Percentiles rank a stretch among this genome's conserved stretches.
Evolutionary conservation across 2,113 vertebrate species (phyloP).

Genomic region (Fregetta grallaria): DNA sequence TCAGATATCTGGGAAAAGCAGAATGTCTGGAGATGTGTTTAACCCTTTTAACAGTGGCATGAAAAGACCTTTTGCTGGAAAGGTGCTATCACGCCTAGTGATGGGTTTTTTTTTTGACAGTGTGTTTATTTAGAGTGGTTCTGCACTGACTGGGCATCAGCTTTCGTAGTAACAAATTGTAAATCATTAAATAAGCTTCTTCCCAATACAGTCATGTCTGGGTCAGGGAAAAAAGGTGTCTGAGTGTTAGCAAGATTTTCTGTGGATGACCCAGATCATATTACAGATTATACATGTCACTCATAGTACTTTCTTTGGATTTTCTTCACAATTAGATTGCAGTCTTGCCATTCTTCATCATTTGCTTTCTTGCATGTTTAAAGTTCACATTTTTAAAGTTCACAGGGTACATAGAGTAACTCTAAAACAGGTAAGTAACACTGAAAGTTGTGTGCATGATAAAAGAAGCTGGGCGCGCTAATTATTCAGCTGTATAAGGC

Average conservation of each 20-base stretch:
- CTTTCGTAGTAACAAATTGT: neutral
- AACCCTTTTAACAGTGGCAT: neutral
- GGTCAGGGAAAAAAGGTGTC: neutral
- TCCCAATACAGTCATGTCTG: neutral
- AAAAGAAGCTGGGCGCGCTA: neutral
- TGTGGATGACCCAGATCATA: neutral
- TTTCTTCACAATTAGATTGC: neutral
- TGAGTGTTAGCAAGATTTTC: neutral
- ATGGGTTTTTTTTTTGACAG: neutral
- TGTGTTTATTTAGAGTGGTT: neutral
- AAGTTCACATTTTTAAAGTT: neutral
- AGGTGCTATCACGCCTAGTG: fast-evolving
- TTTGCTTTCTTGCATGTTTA: neutral
- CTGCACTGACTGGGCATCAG: neutral
- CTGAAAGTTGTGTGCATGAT: neutral
- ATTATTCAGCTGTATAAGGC: neutral
- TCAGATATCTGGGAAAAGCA: neutral
- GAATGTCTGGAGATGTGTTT: neutral
- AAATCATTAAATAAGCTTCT: neutral
- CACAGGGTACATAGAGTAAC: neutral
- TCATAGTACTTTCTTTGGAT: neutral
- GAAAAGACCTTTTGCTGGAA: neutral
- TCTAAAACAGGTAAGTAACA: neutral
- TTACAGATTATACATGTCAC: neutral
- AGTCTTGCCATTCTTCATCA: neutral